phyloP scores from a whole-genome alignment of 2,113 vertebrate genomes.

The Clarias batrachus region DNA sequence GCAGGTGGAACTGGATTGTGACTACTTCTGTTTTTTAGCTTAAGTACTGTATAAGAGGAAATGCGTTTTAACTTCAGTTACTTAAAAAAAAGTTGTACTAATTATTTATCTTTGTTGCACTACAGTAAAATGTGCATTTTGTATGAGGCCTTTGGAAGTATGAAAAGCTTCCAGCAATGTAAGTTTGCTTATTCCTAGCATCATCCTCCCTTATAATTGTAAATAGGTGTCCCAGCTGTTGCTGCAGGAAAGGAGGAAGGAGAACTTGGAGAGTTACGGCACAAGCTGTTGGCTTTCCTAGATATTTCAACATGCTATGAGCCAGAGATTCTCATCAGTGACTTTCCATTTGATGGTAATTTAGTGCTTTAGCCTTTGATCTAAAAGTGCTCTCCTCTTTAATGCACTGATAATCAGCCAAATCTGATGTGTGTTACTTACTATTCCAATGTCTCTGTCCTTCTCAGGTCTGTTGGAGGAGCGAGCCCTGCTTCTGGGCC shows the following conservation, averaged over 20 bases:
- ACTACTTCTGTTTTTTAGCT: not conserved
- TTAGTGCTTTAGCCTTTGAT: not conserved
- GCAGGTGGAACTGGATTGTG: not conserved
- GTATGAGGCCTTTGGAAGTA: not conserved
- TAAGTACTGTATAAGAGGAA: not conserved
- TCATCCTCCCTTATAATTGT: not conserved
- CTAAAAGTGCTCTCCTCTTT: not conserved
- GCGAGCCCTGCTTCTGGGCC: constrained; percentile 88
- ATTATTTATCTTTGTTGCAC: not conserved
- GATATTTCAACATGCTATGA: constrained; percentile 88
- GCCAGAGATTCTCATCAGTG: constrained; percentile 87
- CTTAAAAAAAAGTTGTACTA: not conserved
- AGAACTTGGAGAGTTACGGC: constrained; percentile 85
- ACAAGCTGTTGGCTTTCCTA: constrained; percentile 86
- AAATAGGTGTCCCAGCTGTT: constrained; percentile 70
- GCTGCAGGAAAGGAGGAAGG: constrained; percentile 87
- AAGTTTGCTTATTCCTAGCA: not conserved
- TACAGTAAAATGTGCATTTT: not conserved
- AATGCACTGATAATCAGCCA: not conserved
- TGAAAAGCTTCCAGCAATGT: not conserved
- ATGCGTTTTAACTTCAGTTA: not conserved
- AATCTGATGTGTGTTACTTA: not conserved
- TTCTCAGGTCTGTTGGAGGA: constrained; percentile 89
- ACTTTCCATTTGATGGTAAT: constrained; percentile 97
- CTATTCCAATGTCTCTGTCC: constrained; percentile 16